Percentiles rank a stretch among this genome's conserved stretches.
Conservation (phyloP, 2,797 vertebrate species). For the Stomatorhinus walkeri region DNA sequence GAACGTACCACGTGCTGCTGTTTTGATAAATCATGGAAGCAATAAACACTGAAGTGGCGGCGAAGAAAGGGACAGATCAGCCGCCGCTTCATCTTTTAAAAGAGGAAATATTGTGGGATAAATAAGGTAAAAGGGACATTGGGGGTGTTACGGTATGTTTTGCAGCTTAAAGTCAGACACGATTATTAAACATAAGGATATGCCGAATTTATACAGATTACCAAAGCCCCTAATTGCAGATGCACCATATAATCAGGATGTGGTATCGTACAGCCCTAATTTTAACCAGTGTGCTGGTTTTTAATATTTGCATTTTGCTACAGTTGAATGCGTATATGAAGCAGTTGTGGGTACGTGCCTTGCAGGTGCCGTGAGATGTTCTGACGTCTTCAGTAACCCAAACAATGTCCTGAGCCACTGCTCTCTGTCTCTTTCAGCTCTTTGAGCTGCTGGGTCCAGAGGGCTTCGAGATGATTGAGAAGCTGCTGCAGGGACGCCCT, state of each 20-base stretch:
- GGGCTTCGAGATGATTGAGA: constrained; percentile 89
- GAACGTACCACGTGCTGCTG: neutral
- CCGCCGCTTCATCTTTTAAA: neutral
- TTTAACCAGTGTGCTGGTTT: neutral
- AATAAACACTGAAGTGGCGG: neutral
- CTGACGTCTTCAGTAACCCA: neutral
- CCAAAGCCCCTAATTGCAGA: neutral
- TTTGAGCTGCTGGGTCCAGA: constrained; percentile 90
- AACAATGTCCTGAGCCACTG: neutral
- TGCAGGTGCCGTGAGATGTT: neutral
- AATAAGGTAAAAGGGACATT: neutral
- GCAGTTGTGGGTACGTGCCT: neutral
- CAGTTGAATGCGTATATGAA: neutral
- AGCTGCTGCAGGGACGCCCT: constrained; percentile 77
- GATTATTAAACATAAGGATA: neutral
- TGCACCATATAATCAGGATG: neutral
- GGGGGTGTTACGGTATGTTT: neutral
- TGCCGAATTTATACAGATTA: neutral
- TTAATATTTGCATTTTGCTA: neutral
- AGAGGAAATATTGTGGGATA: neutral
- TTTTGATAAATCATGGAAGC: neutral
- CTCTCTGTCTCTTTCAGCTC: constrained; percentile 55
- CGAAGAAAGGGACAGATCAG: neutral
- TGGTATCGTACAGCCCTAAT: neutral
- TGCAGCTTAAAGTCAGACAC: neutral